These are phyloP conservation scores for Coreoperca whiteheadi DNA, from an alignment of 2,113 vertebrate species.

Conservation along the genomic window DNA sequence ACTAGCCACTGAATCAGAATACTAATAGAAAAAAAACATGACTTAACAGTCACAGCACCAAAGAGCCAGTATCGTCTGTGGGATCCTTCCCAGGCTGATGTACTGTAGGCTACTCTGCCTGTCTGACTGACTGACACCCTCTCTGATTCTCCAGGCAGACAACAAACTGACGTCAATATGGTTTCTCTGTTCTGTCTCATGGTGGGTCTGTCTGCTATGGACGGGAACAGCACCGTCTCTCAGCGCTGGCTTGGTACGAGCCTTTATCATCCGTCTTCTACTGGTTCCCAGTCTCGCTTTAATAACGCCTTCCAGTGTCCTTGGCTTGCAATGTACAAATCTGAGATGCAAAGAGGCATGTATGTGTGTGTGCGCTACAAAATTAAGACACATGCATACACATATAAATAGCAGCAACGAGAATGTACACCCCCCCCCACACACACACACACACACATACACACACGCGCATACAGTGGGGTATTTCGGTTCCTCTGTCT, in stretches of 20 bases:
- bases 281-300: conserved; percentile 61
- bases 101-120: conserved; percentile 78
- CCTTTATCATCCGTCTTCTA: conserved; percentile 61
- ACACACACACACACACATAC: not conserved
- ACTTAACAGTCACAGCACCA: conserved; percentile 69
- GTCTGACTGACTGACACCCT: conserved; percentile 75
- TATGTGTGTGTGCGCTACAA: conserved; percentile 7
- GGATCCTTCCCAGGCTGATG: conserved; percentile 67
- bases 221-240: conserved; percentile 65
- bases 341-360: conserved; percentile 21
- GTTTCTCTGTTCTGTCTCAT: conserved; percentile 74
- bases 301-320: conserved; percentile 31
- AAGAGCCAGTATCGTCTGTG: conserved; percentile 70
- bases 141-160: conserved; percentile 79
- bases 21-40: conserved; percentile 66
- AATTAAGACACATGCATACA: conserved; percentile 7
- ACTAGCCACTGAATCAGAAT: conserved; percentile 81
- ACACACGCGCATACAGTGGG: not conserved
- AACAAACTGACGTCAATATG: conserved; percentile 75
- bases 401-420: not conserved
- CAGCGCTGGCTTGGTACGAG: conserved; percentile 59
- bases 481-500: conserved; percentile 30
- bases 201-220: conserved; percentile 75
- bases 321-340: conserved; percentile 36
- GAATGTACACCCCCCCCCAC: not conserved